These are phyloP conservation scores for Adelphocoris suturalis DNA, from an alignment of 2,888 invertebrate genomes.

Conservation along the genomic window DNA sequence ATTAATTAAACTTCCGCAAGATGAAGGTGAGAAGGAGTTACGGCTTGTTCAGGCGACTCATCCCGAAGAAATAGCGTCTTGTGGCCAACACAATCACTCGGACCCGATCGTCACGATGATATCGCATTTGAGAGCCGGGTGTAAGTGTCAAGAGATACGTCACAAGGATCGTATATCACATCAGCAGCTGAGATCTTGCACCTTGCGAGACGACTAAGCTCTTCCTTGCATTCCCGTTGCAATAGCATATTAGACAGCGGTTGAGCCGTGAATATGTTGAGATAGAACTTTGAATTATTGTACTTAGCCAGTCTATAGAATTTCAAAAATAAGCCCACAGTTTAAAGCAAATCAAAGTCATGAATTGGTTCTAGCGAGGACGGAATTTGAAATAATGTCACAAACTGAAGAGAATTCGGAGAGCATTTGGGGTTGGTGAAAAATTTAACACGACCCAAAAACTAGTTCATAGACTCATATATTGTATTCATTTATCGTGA, in stretches of 20 bases:
- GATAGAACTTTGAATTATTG: background rate
- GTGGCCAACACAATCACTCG: background rate
- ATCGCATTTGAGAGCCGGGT: constrained; percentile 1
- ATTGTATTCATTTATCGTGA: too few relatives aligned
- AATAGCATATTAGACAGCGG: too few relatives aligned
- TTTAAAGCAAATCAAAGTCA: too few relatives aligned
- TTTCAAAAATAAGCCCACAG: too few relatives aligned
- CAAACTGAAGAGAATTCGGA: too few relatives aligned
- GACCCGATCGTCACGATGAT: background rate
- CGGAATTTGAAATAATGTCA: too few relatives aligned
- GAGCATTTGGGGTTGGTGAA: too few relatives aligned
- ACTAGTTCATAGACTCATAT: too few relatives aligned
- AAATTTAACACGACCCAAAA: too few relatives aligned
- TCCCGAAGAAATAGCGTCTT: background rate
- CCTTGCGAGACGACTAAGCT: background rate
- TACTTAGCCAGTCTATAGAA: too few relatives aligned
- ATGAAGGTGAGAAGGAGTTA: background rate
- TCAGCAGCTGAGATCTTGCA: background rate
- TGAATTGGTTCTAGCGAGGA: too few relatives aligned
- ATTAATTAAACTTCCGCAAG: background rate
- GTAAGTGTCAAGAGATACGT: background rate
- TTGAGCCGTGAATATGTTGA: background rate
- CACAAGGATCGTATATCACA: constrained; percentile 17
- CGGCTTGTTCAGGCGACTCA: background rate
- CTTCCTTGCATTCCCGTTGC: too few relatives aligned